Evolutionary conservation across 1,140 invertebrate species (phyloP).

Genomic region (Radopholus similis): DNA sequence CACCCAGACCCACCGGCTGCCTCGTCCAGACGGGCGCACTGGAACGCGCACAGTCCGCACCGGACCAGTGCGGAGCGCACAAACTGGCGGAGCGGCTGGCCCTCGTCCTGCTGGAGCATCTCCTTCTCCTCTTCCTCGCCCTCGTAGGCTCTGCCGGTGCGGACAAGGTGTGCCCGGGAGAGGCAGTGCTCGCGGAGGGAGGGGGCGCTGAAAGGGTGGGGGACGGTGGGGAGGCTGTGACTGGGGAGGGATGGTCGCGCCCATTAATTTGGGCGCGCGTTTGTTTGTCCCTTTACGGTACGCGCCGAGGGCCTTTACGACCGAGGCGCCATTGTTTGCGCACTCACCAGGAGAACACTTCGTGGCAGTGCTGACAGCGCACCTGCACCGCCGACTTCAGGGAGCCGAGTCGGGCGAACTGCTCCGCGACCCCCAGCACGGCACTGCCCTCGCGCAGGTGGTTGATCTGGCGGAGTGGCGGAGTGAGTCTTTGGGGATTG

Average conservation of each 20-base stretch:
- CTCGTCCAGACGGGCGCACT: background rate
- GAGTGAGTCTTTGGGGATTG: background rate
- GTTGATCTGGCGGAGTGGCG: conserved; percentile 43
- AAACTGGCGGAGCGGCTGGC: background rate
- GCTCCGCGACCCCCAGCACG: conserved; percentile 11
- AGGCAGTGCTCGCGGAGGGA: conserved; percentile 7
- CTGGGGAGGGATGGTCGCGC: background rate
- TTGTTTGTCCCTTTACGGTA: background rate
- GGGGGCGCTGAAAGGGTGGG: background rate
- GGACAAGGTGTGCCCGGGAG: background rate
- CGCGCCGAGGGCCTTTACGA: background rate
- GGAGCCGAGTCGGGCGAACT: conserved; percentile 34
- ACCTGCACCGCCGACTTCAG: conserved; percentile 53
- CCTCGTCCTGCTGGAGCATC: too few relatives aligned
- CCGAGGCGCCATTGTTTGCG: background rate
- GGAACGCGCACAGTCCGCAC: background rate
- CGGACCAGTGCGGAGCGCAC: background rate
- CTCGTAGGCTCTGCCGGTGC: background rate
- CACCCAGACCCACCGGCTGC: background rate
- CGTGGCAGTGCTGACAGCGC: conserved; percentile 51
- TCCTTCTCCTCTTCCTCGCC: background rate
- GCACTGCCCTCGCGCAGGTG: conserved; percentile 50
- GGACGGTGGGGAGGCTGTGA: background rate
- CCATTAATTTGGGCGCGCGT: background rate
- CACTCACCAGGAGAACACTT: conserved; percentile 51